Base-by-base conservation (phyloP, 2,888 invertebrate species). In the Apodemia duryi region DNA sequence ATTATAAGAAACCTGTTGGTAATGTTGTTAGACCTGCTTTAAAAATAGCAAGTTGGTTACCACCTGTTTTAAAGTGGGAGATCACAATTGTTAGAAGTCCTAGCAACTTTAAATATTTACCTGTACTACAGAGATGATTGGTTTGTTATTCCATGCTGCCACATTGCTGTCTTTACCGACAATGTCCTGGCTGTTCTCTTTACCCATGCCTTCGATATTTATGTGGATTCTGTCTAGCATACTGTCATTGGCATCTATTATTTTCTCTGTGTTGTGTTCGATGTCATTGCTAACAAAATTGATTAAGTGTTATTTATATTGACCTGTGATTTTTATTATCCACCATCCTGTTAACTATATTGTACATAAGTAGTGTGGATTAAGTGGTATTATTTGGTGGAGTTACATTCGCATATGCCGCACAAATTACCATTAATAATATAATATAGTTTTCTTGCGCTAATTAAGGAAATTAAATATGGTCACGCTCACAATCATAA, bases 161-260 rank as follows among this genome's bases (percentile, higher is more conserved):
- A 73, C 68, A 38, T 70, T 72, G 7, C 13, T 46, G 13, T 41
- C 35, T 13, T 10, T 57, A 29, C 38, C 11, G 62, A 6, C 63
- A 60, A 29, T 41, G 60, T 7, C 60, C 60, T 65, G 62, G 9
- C 21, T 63, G 21, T 77, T 78, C 6, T 74, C 77, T n/a, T 83
- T 81, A 52, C 66, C 92, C 65, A 95, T 85, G 66, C 93, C 94
- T 80, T 97, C 97, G 73, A 97, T 92, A 77, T 93, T 91, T 72
- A 94, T 94, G 77, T 96, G 96, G 63, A 97, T 94, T 77, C 95
- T 93, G 79, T 98, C 98, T 63, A 98, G 86, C 68, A 98, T 93
- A 62, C 93, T 92, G 85, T 98, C 98, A 86, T 97, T 98, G 13
- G 95, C 94, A 75, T 98, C 97, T 38, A 95, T 90, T 11, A 98